A percentile compares a stretch with the other conserved stretches of the same genome.
phyloP scores from a whole-genome alignment of 2,888 invertebrate genomes.

The Nomada fucata region DNA sequence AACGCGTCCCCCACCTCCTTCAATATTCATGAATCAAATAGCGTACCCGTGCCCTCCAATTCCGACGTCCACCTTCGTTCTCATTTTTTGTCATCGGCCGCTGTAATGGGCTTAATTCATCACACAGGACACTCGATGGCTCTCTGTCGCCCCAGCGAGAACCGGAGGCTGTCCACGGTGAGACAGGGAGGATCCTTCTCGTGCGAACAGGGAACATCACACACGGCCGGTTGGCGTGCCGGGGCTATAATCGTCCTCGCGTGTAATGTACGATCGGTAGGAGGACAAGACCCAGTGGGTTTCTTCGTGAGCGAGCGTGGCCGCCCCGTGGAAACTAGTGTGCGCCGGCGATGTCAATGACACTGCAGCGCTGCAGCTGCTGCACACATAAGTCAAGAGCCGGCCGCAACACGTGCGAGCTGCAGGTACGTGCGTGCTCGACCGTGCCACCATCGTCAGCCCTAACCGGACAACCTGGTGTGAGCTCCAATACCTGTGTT shows the following conservation, averaged over 20 bases:
- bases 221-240: constrained; percentile 71
- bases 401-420: constrained; percentile 68
- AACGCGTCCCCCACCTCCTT: constrained; percentile 24
- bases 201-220: constrained; percentile 70
- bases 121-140: constrained; percentile 50
- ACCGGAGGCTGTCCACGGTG: constrained; percentile 31
- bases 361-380: constrained; percentile 75
- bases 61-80: constrained; percentile 50
- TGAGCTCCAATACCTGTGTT: constrained; percentile 42
- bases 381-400: constrained; percentile 74
- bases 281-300: constrained; percentile 75
- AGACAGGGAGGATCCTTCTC: constrained; percentile 59
- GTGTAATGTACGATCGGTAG: constrained; percentile 77
- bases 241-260: constrained; percentile 78
- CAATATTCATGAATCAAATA: constrained; percentile 52
- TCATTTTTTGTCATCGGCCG: constrained; percentile 58
- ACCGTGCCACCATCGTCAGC: constrained; percentile 26
- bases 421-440: constrained; percentile 58
- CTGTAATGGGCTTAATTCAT: constrained; percentile 63
- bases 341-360: constrained; percentile 78
- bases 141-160: constrained; percentile 9
- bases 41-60: neutral
- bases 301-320: constrained; percentile 70
- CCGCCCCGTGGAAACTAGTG: constrained; percentile 73
- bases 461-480: constrained; percentile 27